Percentiles rank a stretch among this genome's conserved stretches.
Evolutionary conservation across 1,140 invertebrate species (phyloP).

Genomic region (Agrilus planipennis): DNA sequence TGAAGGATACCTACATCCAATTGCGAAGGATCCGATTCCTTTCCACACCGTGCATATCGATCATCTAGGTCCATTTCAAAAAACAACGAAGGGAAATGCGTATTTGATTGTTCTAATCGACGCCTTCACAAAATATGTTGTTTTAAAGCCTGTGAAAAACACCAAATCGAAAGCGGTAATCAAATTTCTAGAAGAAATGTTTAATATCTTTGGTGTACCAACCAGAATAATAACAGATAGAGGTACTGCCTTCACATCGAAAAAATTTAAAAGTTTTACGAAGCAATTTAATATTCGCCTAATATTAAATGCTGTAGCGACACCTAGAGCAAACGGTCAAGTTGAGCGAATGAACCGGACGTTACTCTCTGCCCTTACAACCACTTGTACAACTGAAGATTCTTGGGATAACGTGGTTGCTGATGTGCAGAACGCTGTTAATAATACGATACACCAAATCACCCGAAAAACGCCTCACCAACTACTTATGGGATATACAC

Average conservation of each 20-base stretch:
- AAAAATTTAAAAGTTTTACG: conserved; percentile 18
- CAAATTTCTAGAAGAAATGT: conserved; percentile 9
- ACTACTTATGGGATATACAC: not conserved
- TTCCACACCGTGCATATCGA: conserved; percentile 21
- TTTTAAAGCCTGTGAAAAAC: conserved; percentile 8
- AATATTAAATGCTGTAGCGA: conserved; percentile 13
- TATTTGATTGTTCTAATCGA: conserved; percentile 16
- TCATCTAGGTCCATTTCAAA: conserved; percentile 16
- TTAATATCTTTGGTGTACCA: conserved; percentile 16
- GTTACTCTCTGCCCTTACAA: no score
- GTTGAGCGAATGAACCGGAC: no score
- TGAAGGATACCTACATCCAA: conserved; percentile 16
- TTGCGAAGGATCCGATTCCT: conserved; percentile 16
- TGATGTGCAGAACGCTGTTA: no score
- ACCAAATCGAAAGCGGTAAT: conserved; percentile 8
- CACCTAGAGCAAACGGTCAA: conserved; percentile 26
- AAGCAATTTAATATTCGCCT: conserved; percentile 13
- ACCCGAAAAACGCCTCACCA: not conserved
- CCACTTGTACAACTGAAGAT: no score
- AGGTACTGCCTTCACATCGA: conserved; percentile 17
- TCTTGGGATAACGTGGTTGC: no score
- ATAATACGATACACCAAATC: conserved; percentile 1
- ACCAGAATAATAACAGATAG: conserved; percentile 19
- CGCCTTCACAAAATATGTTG: conserved; percentile 17
- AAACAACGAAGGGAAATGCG: conserved; percentile 10